These are phyloP conservation scores for Pseudochaenichthys georgianus DNA, from an alignment of 2,797 vertebrate species.

Conservation along the genomic window DNA sequence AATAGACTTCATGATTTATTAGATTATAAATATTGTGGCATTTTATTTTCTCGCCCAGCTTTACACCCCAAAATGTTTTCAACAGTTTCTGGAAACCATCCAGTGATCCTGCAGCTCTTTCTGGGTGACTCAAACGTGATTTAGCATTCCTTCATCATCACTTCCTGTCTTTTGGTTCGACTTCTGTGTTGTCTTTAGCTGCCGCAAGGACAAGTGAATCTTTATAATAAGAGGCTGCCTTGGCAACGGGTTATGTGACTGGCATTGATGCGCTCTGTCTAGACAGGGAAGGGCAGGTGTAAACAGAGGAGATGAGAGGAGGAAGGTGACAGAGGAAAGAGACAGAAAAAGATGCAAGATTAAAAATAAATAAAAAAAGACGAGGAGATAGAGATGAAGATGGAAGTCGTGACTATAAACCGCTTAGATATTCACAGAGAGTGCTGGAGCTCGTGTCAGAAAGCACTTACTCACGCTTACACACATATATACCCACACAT, in stretches of 20 bases:
- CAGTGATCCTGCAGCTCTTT: constrained; percentile 6
- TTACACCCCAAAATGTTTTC: background rate
- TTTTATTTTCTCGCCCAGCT: too few species aligned
- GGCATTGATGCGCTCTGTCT: constrained; percentile 41
- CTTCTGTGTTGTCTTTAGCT: constrained; percentile 24
- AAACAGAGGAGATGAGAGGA: constrained; percentile 42
- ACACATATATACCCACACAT: constrained; percentile 39
- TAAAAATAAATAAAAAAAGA: background rate
- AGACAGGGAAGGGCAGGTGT: constrained; percentile 48
- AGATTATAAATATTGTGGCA: too few species aligned
- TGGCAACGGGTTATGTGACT: constrained; percentile 45
- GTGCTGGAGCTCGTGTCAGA: constrained; percentile 62
- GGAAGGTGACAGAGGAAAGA: constrained; percentile 38
- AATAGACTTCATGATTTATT: too few species aligned
- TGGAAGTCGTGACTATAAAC: constrained; percentile 54
- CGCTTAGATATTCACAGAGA: constrained; percentile 68
- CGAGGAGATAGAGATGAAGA: constrained; percentile 30
- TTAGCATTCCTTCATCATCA: background rate
- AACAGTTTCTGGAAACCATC: constrained; percentile 5
- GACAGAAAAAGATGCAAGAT: constrained; percentile 25
- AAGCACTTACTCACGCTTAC: constrained; percentile 73
- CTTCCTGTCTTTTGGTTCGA: constrained; percentile 21
- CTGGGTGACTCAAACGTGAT: constrained; percentile 4
- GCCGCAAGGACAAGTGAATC: constrained; percentile 41
- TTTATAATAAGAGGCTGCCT: constrained; percentile 24